Evolutionary conservation across 2,797 vertebrate genomes (phyloP).

Genomic region (Dendrocincla fuliginosa): DNA sequence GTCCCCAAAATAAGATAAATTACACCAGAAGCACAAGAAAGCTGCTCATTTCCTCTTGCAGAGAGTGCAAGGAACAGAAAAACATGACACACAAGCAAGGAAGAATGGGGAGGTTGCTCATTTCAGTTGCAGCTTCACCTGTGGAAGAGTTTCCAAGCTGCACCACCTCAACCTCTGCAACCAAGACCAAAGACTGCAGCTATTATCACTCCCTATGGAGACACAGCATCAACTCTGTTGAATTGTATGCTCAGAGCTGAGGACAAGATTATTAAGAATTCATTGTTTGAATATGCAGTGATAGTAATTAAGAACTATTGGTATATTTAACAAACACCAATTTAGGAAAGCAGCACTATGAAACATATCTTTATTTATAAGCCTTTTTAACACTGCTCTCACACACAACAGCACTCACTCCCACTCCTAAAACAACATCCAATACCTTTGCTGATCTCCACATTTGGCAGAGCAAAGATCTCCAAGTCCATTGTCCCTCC

Average conservation of each 20-base stretch:
- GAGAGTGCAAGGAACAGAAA: neutral
- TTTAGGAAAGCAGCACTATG: neutral
- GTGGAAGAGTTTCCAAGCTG: neutral
- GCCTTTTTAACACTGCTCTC: neutral
- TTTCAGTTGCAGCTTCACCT: neutral
- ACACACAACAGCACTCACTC: neutral
- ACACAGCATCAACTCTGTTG: neutral
- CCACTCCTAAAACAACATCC: neutral
- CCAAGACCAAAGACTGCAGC: neutral
- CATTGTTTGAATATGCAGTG: neutral
- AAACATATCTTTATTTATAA: neutral
- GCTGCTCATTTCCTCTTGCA: neutral
- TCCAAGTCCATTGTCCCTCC: conserved; percentile 90
- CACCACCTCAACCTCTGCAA: neutral
- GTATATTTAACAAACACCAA: neutral
- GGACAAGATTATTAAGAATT: neutral
- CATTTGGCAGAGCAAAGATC: conserved; percentile 89
- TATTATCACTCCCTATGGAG: neutral
- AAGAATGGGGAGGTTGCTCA: neutral
- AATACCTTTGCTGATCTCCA: conserved; percentile 90
- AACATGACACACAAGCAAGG: neutral
- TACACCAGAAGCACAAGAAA: neutral
- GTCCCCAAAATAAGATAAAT: neutral
- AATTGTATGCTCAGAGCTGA: neutral
- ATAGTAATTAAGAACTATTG: neutral